Evolutionary conservation across 2,888 invertebrate species (phyloP), one percentile per base, ranked within the genome.

Genomic region (Tricholauxania praeusta): DNA sequence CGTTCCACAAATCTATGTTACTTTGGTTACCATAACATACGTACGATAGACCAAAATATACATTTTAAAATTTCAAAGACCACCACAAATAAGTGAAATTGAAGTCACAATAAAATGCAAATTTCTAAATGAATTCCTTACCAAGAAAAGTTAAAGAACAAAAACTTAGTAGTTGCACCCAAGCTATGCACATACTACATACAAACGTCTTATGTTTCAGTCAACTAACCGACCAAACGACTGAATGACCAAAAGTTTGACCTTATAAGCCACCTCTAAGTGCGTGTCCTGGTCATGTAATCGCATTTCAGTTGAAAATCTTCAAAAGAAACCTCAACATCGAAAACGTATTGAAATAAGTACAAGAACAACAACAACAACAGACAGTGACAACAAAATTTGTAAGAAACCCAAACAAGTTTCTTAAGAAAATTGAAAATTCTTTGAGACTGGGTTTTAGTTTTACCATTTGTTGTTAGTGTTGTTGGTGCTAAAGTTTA

Each of bases 261-360:
- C 79, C 77, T 79, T 65, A 76, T 83, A 85, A 84, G 84, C 79
- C 80, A 77, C 77, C 78, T 79, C 81, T 80, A 80, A 83, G 80
- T 83, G 81, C 81, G 81, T 84, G 84, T 84, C 79, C 80, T 84
- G 85, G 84, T 84, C 83, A 80, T 84, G 84, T 84, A 84, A 84
- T 84, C 84, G 83, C 80, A 85, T 84, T 85, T 83, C 83, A 82
- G 82, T 85, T 83, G 78, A 72, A 76, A 75, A 71, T 28, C 70
- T 51, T 70, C 70, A 70, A 70, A 63, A 62, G 70, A 39, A 60
- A 62, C 70, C 70, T 72, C 75, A 76, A 63, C 68, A 73, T 76
- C 72, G 60, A 65, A 48, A 47, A 63, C 72, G 39, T 39, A 39
- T 5, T 39, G 39, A 39, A 39, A 39, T 39, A 39, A 39, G n/a